Conservation (phyloP, 1,140 invertebrate genomes). For the Alviniconcha marisindica region DNA sequence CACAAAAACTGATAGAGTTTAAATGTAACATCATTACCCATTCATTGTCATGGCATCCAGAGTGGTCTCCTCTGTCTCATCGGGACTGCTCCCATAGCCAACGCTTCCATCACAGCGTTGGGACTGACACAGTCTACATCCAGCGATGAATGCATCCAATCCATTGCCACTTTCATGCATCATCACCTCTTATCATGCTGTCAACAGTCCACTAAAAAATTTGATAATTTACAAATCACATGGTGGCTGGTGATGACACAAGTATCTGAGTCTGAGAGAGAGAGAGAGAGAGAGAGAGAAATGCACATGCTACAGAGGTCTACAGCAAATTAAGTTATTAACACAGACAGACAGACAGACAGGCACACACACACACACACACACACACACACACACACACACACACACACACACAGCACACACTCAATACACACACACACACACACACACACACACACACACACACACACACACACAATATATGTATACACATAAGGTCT, state of each 20-base stretch:
- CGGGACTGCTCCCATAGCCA: slow-evolving; percentile 96
- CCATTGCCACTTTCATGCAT: slow-evolving; percentile 76
- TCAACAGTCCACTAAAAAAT: background rate
- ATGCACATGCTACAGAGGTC: background rate
- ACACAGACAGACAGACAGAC: too few relatives aligned
- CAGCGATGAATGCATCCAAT: slow-evolving; percentile 91
- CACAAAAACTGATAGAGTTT: too few relatives aligned
- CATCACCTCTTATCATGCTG: slow-evolving; percentile 87
- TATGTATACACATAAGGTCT: too few relatives aligned
- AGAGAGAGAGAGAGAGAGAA: too few relatives aligned
- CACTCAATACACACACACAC: too few relatives aligned
- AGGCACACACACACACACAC: too few relatives aligned
- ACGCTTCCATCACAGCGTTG: slow-evolving; percentile 94
- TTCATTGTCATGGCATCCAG: slow-evolving; percentile 99
- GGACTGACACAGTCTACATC: slow-evolving; percentile 89
- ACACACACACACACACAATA: too few relatives aligned
- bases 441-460: too few relatives aligned
- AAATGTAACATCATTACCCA: slow-evolving; percentile 79
- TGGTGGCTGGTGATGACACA: background rate
- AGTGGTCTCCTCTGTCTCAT: slow-evolving; percentile 97
- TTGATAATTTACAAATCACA: background rate
- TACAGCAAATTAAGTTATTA: too few relatives aligned
- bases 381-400: too few relatives aligned
- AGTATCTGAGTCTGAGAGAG: too few relatives aligned
- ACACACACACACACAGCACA: too few relatives aligned